Conservation (phyloP, 2,888 invertebrate species). For the Tiphia femorata region DNA sequence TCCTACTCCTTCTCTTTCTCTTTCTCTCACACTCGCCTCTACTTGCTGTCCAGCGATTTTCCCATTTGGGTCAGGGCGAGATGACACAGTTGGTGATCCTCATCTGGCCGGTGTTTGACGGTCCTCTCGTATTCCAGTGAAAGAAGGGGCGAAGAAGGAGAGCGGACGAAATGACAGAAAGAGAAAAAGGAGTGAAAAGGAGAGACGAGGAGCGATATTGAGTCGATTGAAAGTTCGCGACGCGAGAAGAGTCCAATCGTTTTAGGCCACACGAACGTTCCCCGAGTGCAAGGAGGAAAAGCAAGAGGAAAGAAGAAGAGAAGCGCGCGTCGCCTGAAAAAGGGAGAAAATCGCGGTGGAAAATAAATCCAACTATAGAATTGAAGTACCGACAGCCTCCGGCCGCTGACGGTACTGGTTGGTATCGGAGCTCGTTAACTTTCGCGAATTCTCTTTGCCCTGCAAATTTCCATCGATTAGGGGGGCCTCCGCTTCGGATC, state of each 20-base stretch:
- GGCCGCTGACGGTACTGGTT: too few species aligned
- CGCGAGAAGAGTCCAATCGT: constrained; percentile 27
- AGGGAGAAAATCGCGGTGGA: neutral
- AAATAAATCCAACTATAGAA: neutral
- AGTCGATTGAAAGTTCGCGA: constrained; percentile 39
- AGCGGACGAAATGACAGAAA: too few species aligned
- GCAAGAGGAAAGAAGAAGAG: neutral
- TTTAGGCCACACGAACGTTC: constrained; percentile 15
- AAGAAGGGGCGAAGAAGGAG: constrained; percentile 5
- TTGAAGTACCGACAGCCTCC: neutral
- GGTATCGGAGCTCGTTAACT: too few species aligned
- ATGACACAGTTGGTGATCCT: constrained; percentile 25
- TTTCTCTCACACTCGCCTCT: too few species aligned
- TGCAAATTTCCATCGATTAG: neutral
- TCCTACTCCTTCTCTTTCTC: too few species aligned
- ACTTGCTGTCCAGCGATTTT: constrained; percentile 33
- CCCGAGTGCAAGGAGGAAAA: neutral
- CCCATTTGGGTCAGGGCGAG: constrained; percentile 31
- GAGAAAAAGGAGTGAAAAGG: constrained; percentile 4
- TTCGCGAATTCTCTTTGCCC: neutral
- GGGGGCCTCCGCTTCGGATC: too few species aligned
- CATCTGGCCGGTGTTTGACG: too few species aligned
- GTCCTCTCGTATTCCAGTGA: constrained; percentile 9
- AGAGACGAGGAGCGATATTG: constrained; percentile 15
- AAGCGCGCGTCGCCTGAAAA: too few species aligned